Evolutionary conservation across 2,113 vertebrate genomes (phyloP).

Genomic region (Zeus faber): DNA sequence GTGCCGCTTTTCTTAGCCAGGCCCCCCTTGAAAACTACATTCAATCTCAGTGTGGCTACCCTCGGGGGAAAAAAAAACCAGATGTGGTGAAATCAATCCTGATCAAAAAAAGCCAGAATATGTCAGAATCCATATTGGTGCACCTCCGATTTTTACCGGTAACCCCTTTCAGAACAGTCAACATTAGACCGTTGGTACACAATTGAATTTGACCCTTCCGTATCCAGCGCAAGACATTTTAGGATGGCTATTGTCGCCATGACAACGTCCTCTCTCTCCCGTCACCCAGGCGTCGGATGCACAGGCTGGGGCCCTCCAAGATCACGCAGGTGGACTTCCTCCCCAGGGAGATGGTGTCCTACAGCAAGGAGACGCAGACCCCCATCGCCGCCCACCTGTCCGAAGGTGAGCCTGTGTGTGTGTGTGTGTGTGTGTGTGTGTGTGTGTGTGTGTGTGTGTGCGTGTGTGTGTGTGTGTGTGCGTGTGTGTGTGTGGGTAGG

Average conservation of each 20-base stretch:
- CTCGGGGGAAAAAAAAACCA: too few relatives aligned
- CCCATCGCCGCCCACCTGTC: conserved; percentile 83
- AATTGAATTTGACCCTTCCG: too few relatives aligned
- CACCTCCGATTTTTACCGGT: too few relatives aligned
- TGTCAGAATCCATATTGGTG: too few relatives aligned
- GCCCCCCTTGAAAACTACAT: too few relatives aligned
- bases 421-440: conserved; percentile 3
- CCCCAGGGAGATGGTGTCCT: conserved; percentile 91
- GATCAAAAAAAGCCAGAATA: too few relatives aligned
- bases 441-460: neutral
- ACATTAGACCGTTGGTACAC: too few relatives aligned
- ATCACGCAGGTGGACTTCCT: conserved; percentile 95
- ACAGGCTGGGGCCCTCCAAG: conserved; percentile 90
- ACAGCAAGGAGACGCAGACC: conserved; percentile 96
- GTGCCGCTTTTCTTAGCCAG: too few relatives aligned
- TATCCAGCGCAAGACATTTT: too few relatives aligned
- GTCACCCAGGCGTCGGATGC: conserved; percentile 81
- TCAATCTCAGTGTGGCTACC: too few relatives aligned
- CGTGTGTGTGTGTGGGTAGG: neutral
- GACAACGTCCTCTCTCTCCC: conserved; percentile 21
- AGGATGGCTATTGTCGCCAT: conserved; percentile 18
- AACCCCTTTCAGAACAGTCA: too few relatives aligned
- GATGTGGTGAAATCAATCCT: too few relatives aligned
- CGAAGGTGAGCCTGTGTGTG: conserved; percentile 78
- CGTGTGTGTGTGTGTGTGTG: neutral